Evolutionary conservation across 2,113 vertebrate species (phyloP), one percentile per base, ranked within the genome.

Genomic region (Camelus bactrianus): DNA sequence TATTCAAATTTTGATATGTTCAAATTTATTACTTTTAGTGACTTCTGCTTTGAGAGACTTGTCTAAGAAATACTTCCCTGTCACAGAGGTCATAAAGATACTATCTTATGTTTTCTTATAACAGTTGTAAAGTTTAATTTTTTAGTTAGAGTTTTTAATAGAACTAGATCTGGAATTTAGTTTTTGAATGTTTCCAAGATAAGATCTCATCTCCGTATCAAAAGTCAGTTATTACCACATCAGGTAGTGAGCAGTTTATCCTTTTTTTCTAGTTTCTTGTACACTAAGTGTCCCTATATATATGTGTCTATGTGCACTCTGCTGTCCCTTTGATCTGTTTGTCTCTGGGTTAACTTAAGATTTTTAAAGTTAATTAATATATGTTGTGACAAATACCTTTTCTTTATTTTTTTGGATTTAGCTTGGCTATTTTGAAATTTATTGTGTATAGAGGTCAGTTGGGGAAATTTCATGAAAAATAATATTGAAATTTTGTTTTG

Each of bases 361-460:
- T 15, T 52, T 93, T 88, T 77, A n/a, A 32, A 62, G 30, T 58
- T 93, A 72, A 50, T 72, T 50, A 93, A 58, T 50, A 93, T 9
- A 50, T 58, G 32, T 62, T 62, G 30, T 15, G 22, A 12, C 15
- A 24, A 67, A 86, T 48, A 48, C 0, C 3, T 7, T 67, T 28
- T 35, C 13, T 38, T 16, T 22, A 79, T 80, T 79, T 72, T 88
- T 80, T 93, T 22, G 77, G 2, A 19, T 52, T 50, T 52, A 87
- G 13, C 19, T 88, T 67, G 50, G 11, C 24, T 93, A 88, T 42
- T 88, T 93, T 70, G 54, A 88, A 88, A 38, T 93, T 60, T 62
- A 80, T 72, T 72, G 15, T 62, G 1, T 38, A 46, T 38, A 67
- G 14, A 65, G 50, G 6, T 80, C 75, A 80, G 20, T 80, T 79